Base-by-base conservation (phyloP, 2,888 invertebrate species). In the Corbicula japonica region DNA sequence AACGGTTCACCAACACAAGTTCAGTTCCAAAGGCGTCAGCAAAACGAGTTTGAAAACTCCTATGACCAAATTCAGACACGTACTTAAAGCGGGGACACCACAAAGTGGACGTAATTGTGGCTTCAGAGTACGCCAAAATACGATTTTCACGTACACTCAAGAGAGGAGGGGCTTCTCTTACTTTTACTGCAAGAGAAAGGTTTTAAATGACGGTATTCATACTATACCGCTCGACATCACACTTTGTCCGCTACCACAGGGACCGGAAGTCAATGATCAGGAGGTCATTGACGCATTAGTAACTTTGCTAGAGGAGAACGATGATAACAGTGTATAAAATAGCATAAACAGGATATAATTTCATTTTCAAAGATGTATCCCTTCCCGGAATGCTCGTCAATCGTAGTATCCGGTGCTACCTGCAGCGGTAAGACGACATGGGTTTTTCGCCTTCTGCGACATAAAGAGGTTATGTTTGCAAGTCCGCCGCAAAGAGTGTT, bases 1-100 rank as follows among this genome's bases (percentile, higher is more conserved):
- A 41, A 10, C 10, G 41, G 15, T 41, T 10, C 10, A 41, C 41
- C 10, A 41, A 41, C 18, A 41, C 18, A 77, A 78, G 38, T 78
- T 73, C 30, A 78, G 77, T 54, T 77, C 72, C 6, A 77, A 77
- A 38, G 72, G 77, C 0, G 41, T 73, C 18, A 68, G 62, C 48
- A 77, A 77, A 50, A 26, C 66, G 8, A 26, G n/a, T 26, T 10
- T 77, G 0, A 65, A 41, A 54, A 66, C 61, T 2, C 77, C 72
- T 0, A 72, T 77, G 77, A 3, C 56, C 5, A 68, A 68, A n/a
- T 77, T 77, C 61, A 54, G 68, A 10, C 41, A 35, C 23, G 72
- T 41, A 8, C 15, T 41, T 12, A 12, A 8, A 8, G 15, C 41
- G 8, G 41, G 15, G 10, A 41, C 8, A 15, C 15, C 41, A 12